Percentiles rank a stretch among this genome's conserved stretches.
phyloP scores from a whole-genome alignment of 2,113 vertebrate genomes.

The Deroptyus accipitrinus region DNA sequence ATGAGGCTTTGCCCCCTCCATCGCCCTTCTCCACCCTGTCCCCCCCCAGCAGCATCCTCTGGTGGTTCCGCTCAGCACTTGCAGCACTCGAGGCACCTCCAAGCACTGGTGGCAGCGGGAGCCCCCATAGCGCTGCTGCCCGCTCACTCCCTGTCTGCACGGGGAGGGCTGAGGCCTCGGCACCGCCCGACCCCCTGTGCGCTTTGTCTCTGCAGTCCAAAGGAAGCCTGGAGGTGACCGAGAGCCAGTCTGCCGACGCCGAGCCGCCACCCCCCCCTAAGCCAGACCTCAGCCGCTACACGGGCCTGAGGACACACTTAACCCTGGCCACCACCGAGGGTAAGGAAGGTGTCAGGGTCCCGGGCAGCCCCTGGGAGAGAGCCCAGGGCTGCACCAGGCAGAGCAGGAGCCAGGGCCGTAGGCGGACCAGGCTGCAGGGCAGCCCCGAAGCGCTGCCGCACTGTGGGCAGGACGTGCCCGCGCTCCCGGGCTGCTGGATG shows the following conservation, averaged over 20 bases:
- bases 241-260: slow-evolving; percentile 94
- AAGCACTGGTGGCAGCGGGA: fast-evolving
- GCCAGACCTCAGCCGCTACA: slow-evolving; percentile 90
- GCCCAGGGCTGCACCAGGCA: not conserved
- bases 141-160: not conserved
- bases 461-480: fast-evolving
- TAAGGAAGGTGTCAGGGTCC: slow-evolving; percentile 68
- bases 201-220: slow-evolving; percentile 82
- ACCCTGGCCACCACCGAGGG: slow-evolving; percentile 86
- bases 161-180: not conserved
- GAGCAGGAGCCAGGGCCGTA: not conserved
- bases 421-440: not conserved
- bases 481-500: fast-evolving
- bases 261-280: slow-evolving; percentile 95
- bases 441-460: not conserved
- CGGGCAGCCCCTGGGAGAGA: not conserved
- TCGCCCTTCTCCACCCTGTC: not conserved
- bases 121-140: fast-evolving
- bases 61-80: not conserved
- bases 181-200: not conserved
- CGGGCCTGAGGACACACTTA: slow-evolving; percentile 85
- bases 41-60: not conserved
- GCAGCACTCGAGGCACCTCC: not conserved
- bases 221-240: slow-evolving; percentile 91
- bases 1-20: not conserved